phyloP scores from a whole-genome alignment of 92 coral and sea anemone species.

The Zoanthus solanderi region DNA sequence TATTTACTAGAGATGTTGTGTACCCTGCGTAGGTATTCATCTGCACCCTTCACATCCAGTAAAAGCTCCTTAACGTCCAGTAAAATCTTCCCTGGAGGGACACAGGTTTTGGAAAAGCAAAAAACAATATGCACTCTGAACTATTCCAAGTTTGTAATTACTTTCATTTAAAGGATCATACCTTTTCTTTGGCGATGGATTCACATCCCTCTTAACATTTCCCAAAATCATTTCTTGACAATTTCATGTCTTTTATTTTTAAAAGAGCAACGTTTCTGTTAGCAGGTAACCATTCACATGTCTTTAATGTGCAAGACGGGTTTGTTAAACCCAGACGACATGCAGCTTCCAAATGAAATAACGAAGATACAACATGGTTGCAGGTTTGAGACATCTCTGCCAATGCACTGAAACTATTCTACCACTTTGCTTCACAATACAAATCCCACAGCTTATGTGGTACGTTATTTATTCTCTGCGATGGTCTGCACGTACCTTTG shows the following conservation, averaged over 20 bases:
- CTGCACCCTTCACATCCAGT: constrained; percentile 52
- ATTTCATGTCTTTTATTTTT: constrained; percentile 55
- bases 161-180: constrained; percentile 53
- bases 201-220: constrained; percentile 53
- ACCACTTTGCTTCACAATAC: constrained; percentile 51
- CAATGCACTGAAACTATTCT: constrained; percentile 47
- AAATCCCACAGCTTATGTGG: constrained; percentile 58
- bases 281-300: constrained; percentile 61
- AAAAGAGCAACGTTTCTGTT: constrained; percentile 48
- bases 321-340: constrained; percentile 56
- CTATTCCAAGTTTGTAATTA: constrained; percentile 47
- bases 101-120: constrained; percentile 55
- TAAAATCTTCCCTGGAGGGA: constrained; percentile 29
- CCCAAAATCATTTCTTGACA: constrained; percentile 58
- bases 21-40: constrained; percentile 41
- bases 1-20: constrained; percentile 49
- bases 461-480: constrained; percentile 53
- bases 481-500: constrained; percentile 52
- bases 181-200: constrained; percentile 54
- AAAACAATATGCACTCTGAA: constrained; percentile 56
- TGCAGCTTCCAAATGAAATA: constrained; percentile 51
- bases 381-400: constrained; percentile 65
- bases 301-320: constrained; percentile 57
- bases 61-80: constrained; percentile 29
- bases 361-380: constrained; percentile 56